Base-by-base conservation (phyloP, 2,888 invertebrate genomes). In the Polydrusus pterygomalis region DNA sequence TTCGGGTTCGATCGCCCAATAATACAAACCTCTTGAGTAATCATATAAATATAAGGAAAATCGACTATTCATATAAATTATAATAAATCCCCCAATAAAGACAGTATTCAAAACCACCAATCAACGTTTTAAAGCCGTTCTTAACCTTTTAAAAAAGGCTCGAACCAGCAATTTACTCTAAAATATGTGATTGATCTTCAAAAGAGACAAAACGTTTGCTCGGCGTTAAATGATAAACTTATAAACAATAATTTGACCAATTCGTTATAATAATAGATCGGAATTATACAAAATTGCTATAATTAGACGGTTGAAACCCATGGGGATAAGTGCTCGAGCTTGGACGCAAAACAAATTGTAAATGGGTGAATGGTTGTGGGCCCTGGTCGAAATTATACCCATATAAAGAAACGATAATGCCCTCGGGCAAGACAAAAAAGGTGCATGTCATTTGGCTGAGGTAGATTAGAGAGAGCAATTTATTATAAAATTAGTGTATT, bases 211-310 rank as follows among this genome's bases (percentile, higher is more conserved):
- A 51, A 69, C 60, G 70, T 40, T 25, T 77, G 43, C 70, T 71
- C 75, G 82, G 85, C 84, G 85, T 83, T 86, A 86, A 87, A 85
- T 85, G 86, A 85, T 86, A 86, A 85, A 85, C 86, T 85, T 85
- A 86, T 86, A 86, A 86, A 85, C 85, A 85, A 86, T 84, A 86
- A 86, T 85, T 86, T 84, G 81, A 80, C 82, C 84, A 82, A 85
- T 85, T 85, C 84, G 82, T 84, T 85, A 84, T 86, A 85, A 86
- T 86, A 86, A 86, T 83, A 85, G 86, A 84, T 84, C 84, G 34
- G 86, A 87, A 87, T 87, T 87, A 87, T 86, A 84, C 82, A 83
- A 86, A 86, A 87, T 87, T 86, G 87, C 87, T 87, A 87, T 87
- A 87, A 87, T 87, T 86, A 86, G 86, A 84, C 84, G 83, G 85